Evolutionary conservation across 1,140 invertebrate species (phyloP), one percentile per base, ranked within the genome.

Genomic region (Danaus melanippus): DNA sequence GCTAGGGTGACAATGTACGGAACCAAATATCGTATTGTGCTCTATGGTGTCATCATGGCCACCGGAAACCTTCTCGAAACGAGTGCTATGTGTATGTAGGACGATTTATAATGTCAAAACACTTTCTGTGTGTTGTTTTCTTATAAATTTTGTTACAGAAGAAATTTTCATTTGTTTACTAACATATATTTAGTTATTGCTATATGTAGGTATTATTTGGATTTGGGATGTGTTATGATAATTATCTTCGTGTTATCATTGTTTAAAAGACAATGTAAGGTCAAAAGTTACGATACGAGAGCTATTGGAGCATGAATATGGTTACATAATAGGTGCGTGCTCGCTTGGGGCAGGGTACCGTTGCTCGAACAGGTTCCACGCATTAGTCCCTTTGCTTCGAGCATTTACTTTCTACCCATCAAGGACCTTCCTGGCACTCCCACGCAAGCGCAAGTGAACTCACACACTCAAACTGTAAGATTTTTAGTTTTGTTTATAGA

Each of bases 341-440:
- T 58, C 67, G 76, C 74, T 69, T 66, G 58, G 70, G 71, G 79
- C 76, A 64, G 70, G 60, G 72, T 84, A 82, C 81, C 81, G 79
- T 83, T 84, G 76, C 51, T 67, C 60, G 69, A 78, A 81, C 81
- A 84, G 81, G 81, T 84, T 84, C 66, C 68, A 71, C 69, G 71
- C 69, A 69, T 67, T 66, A 62, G 41, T 56, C 60, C 53, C 64
- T 47, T 60, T 15, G 44, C 60, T 50, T 67, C 66, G 64, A 69
- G 66, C 74, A 76, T 83, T 85, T 85, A 85, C 82, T 85, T 83
- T 85, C 78, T 81, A 81, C 71, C 69, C 71, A 81, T 79, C 76
- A 81, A 83, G 81, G 78, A 83, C 75, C 69, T 72, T 76, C 64
- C 71, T 69, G 66, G 63, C 60, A 63, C 57, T 64, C 64, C 61